Conservation (phyloP, 2,113 vertebrate species). For the Tragelaphus strepsiceros region DNA sequence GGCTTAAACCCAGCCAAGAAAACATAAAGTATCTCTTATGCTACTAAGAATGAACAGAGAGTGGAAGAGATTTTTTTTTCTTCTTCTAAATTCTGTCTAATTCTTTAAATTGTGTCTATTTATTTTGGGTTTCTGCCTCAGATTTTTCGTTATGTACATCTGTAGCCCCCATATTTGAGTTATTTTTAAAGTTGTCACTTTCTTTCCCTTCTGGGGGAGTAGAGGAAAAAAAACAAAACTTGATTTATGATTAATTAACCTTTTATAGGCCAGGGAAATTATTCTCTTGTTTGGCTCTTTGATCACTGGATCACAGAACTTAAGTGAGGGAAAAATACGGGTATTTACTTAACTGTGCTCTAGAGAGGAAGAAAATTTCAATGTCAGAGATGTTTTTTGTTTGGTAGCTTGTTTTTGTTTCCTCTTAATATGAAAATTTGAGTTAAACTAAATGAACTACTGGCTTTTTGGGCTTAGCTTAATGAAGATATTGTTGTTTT, state of each 20-base stretch:
- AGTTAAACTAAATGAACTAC: not conserved
- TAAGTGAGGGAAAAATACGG: not conserved
- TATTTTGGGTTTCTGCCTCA: not conserved
- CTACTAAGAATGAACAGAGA: slow-evolving; percentile 8
- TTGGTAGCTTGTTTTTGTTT: slow-evolving; percentile 18
- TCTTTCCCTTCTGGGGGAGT: not conserved
- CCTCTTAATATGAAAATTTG: not conserved
- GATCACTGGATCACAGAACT: slow-evolving; percentile 12
- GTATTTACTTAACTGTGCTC: not conserved
- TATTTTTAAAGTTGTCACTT: slow-evolving; percentile 23
- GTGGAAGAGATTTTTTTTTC: not conserved
- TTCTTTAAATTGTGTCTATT: slow-evolving; percentile 41
- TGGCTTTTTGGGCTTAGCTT: slow-evolving; percentile 9
- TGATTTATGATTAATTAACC: not conserved
- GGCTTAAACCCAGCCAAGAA: slow-evolving; percentile 35
- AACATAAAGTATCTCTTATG: slow-evolving; percentile 48
- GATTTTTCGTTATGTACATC: not conserved
- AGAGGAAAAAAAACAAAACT: not conserved
- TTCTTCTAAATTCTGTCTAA: not conserved
- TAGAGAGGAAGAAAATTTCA: not conserved
- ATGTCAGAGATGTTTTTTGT: not conserved
- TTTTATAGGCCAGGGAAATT: not conserved
- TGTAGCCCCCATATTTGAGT: not conserved
- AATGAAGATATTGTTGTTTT: not conserved
- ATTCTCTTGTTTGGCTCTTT: not conserved